Conservation (phyloP, 2,797 vertebrate species). For the Psittacula derbiana region DNA sequence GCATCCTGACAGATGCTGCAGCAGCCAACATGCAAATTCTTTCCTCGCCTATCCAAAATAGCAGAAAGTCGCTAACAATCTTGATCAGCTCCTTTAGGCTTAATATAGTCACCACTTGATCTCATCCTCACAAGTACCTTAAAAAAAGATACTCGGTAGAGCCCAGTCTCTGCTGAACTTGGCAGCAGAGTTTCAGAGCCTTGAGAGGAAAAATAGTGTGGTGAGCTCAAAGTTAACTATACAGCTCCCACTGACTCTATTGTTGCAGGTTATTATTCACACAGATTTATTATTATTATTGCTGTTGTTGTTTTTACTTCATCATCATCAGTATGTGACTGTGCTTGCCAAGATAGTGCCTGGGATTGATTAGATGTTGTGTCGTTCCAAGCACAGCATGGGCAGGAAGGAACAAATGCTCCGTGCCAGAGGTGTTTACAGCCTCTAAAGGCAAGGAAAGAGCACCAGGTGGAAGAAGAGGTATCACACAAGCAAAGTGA, state of each 20-base stretch:
- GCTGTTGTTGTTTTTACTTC: not conserved
- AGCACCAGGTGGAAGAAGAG: not conserved
- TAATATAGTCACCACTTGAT: not conserved
- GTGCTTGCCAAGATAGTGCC: not conserved
- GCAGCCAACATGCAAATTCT: not conserved
- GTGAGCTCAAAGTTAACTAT: not conserved
- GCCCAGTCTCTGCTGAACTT: not conserved
- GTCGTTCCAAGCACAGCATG: not conserved
- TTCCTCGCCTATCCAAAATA: not conserved
- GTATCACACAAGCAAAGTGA: not conserved
- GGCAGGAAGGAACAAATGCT: not conserved
- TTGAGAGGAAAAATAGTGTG: not conserved
- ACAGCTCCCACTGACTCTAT: not conserved
- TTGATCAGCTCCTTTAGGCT: not conserved
- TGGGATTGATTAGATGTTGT: not conserved
- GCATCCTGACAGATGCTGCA: constrained; percentile 3
- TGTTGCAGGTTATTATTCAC: not conserved
- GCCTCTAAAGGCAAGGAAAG: not conserved
- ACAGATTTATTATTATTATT: not conserved
- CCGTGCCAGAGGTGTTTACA: not conserved
- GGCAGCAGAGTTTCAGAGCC: not conserved
- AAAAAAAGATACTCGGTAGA: not conserved
- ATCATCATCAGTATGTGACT: not conserved
- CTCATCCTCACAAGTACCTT: not conserved
- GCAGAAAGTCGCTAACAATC: not conserved